Evolutionary conservation across 2,888 invertebrate species (phyloP).

Genomic region (Meiosimyza platycephala): DNA sequence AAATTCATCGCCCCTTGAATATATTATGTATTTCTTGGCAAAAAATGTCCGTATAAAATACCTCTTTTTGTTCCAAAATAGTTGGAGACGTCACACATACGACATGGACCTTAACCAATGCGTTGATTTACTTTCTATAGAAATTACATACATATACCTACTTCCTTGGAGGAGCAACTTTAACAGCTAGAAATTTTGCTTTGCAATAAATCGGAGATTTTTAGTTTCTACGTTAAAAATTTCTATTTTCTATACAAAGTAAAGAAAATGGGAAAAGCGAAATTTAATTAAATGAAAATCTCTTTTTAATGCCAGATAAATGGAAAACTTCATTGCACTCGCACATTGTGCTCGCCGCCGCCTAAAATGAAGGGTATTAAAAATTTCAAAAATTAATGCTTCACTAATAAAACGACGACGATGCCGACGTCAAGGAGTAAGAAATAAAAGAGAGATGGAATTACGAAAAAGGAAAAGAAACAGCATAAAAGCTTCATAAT

Average conservation of each 20-base stretch:
- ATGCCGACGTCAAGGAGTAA: background rate
- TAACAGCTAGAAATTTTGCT: too few relatives aligned
- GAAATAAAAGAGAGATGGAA: background rate
- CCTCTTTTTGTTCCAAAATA: too few relatives aligned
- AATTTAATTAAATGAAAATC: background rate
- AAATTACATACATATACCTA: too few relatives aligned
- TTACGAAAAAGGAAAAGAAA: background rate
- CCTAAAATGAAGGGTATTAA: conserved; percentile 23
- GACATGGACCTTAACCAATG: too few relatives aligned
- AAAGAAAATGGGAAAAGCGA: background rate
- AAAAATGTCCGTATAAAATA: too few relatives aligned
- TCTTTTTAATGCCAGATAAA: conserved; percentile 1
- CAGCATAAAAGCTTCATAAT: conserved; percentile 32
- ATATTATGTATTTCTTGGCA: too few relatives aligned
- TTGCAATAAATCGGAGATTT: too few relatives aligned
- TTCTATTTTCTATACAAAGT: background rate
- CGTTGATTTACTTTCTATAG: too few relatives aligned
- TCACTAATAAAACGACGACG: background rate
- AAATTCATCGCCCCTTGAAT: too few relatives aligned
- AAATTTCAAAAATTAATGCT: conserved; percentile 27
- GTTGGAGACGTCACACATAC: too few relatives aligned
- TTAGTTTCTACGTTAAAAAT: too few relatives aligned
- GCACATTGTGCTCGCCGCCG: conserved; percentile 4
- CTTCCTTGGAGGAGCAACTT: too few relatives aligned
- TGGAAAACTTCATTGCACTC: conserved; percentile 22